A percentile compares a stretch with the other conserved stretches of the same genome.
Evolutionary conservation across 2,113 vertebrate species (phyloP).

Genomic region (Hippocampus barbouri): DNA sequence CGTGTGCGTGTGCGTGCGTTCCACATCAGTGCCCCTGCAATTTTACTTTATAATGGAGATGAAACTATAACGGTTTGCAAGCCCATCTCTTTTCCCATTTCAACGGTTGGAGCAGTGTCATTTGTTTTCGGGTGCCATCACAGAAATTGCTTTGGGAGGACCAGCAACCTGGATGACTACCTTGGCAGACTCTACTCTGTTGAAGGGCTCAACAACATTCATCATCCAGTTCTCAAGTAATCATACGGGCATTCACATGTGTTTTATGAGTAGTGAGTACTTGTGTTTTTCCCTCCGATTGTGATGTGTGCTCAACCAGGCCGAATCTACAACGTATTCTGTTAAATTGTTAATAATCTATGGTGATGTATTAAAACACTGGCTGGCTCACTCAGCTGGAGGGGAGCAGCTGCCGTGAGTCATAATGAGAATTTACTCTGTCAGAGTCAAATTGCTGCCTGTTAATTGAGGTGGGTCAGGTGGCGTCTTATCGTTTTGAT

Average conservation of each 20-base stretch:
- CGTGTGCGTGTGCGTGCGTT: neutral
- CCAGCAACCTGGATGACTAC: conserved; percentile 53
- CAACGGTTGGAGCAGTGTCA: conserved; percentile 47
- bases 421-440: conserved; percentile 47
- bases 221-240: conserved; percentile 23
- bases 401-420: conserved; percentile 41
- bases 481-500: neutral
- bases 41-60: conserved; percentile 66
- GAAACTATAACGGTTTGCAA: conserved; percentile 59
- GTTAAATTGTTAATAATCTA: conserved; percentile 12
- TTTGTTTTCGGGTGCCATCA: conserved; percentile 52
- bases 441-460: conserved; percentile 39
- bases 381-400: conserved; percentile 18
- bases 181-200: conserved; percentile 53
- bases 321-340: neutral
- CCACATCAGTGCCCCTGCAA: conserved; percentile 55
- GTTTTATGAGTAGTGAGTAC: conserved; percentile 47
- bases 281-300: conserved; percentile 44
- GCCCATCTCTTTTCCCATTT: conserved; percentile 59
- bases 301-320: conserved; percentile 34
- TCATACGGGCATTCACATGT: conserved; percentile 14
- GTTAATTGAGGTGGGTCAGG: conserved; percentile 45
- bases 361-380: conserved; percentile 32
- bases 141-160: conserved; percentile 61
- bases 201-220: conserved; percentile 44